Evolutionary conservation across 1,140 invertebrate genomes (phyloP).

Genomic region (Nilaparvata lugens): DNA sequence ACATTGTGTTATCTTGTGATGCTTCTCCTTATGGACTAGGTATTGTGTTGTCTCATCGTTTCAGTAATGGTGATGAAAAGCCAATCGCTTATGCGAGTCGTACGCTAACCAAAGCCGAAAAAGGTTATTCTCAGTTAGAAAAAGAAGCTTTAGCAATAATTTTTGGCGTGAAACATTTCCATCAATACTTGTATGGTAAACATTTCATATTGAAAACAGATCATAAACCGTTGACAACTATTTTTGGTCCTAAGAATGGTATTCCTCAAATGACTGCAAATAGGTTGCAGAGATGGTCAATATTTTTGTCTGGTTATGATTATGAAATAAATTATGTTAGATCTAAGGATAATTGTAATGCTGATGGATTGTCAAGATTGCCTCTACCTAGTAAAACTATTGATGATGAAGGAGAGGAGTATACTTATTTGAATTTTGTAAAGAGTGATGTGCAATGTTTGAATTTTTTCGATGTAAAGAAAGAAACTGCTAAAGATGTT

Average conservation of each 20-base stretch:
- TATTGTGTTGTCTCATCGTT: slow-evolving; percentile 36
- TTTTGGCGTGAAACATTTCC: slow-evolving; percentile 1
- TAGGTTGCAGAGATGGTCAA: slow-evolving; percentile 8
- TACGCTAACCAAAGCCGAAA: slow-evolving; percentile 35
- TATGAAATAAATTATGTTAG: slow-evolving; percentile 4
- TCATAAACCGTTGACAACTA: slow-evolving; percentile 5
- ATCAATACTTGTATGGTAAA: slow-evolving; percentile 9
- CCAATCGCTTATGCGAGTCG: slow-evolving; percentile 39
- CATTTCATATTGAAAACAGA: slow-evolving; percentile 1
- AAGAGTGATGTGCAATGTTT: background rate
- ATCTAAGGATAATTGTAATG: background rate
- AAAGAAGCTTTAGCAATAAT: slow-evolving; percentile 3
- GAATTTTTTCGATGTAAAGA: background rate
- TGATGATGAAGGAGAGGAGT: background rate
- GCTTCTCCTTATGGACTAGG: slow-evolving; percentile 40
- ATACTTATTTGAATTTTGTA: background rate
- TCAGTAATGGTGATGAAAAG: slow-evolving; percentile 32
- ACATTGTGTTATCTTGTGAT: slow-evolving; percentile 38
- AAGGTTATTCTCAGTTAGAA: background rate
- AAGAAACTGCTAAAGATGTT: background rate
- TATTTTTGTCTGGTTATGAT: slow-evolving; percentile 5
- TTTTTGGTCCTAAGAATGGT: background rate
- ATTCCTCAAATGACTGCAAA: slow-evolving; percentile 6
- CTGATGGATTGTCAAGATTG: slow-evolving; percentile 3
- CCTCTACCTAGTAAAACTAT: background rate